Percentiles rank a stretch among this genome's conserved stretches.
phyloP scores from a whole-genome alignment of 2,888 invertebrate species.

The Harmothoe impar region DNA sequence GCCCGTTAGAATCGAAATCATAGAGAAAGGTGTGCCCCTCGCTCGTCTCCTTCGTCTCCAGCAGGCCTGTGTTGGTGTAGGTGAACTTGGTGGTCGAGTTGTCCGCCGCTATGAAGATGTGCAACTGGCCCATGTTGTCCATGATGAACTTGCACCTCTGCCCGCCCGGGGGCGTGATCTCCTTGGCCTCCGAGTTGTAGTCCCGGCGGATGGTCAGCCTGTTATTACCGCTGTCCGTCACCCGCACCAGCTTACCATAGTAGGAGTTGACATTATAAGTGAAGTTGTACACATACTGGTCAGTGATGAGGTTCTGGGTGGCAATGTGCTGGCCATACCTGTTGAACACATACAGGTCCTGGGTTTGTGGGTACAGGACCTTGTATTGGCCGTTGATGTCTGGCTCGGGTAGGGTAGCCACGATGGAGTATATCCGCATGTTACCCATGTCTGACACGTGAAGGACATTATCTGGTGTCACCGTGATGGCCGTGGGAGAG shows the following conservation, averaged over 20 bases:
- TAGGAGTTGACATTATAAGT: slow-evolving; percentile 98
- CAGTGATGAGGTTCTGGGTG: slow-evolving; percentile 97
- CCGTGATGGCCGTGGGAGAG: slow-evolving; percentile 92
- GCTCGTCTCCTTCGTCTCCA: slow-evolving; percentile 85
- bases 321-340: slow-evolving; percentile 96
- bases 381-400: slow-evolving; percentile 87
- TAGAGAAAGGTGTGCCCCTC: slow-evolving; percentile 87
- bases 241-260: slow-evolving; percentile 95
- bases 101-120: slow-evolving; percentile 93
- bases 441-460: slow-evolving; percentile 96
- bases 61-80: slow-evolving; percentile 93
- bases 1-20: slow-evolving; percentile 94
- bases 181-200: slow-evolving; percentile 91
- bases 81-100: slow-evolving; percentile 97
- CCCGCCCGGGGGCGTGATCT: slow-evolving; percentile 85
- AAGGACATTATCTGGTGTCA: slow-evolving; percentile 97
- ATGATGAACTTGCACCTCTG: slow-evolving; percentile 87
- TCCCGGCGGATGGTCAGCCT: slow-evolving; percentile 93
- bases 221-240: slow-evolving; percentile 94
- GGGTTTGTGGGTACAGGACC: slow-evolving; percentile 95
- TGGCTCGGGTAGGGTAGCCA: slow-evolving; percentile 78
- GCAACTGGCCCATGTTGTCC: slow-evolving; percentile 95
- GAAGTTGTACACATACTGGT: slow-evolving; percentile 96
- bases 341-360: slow-evolving; percentile 88
- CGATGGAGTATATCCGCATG: slow-evolving; percentile 87